Percentiles rank a stretch among this genome's conserved stretches.
These are phyloP conservation scores for Diplodus puntazzo DNA, from an alignment of 2,797 vertebrate species.

Conservation along the genomic window DNA sequence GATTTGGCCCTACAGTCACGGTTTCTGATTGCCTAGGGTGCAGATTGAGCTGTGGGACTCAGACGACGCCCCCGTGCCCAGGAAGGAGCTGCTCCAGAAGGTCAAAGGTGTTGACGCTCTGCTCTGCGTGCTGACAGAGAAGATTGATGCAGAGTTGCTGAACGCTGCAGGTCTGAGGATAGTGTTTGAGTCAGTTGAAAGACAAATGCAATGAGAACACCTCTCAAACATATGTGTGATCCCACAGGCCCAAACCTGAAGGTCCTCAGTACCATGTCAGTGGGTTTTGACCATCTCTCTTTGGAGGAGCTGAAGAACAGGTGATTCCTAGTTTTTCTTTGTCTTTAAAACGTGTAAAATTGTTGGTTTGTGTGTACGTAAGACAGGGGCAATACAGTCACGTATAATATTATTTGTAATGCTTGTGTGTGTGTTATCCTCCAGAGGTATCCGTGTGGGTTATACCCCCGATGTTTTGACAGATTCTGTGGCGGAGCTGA, in stretches of 20 bases:
- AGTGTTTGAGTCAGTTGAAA: background rate
- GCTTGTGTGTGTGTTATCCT: conserved; percentile 21
- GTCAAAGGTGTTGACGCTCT: conserved; percentile 83
- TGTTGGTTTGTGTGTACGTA: background rate
- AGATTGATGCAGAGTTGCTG: conserved; percentile 84
- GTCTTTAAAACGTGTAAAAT: background rate
- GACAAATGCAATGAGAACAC: background rate
- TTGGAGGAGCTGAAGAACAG: conserved; percentile 84
- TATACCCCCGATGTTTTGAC: conserved; percentile 86
- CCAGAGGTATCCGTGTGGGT: conserved; percentile 87
- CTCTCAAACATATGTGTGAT: background rate
- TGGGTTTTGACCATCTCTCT: conserved; percentile 82
- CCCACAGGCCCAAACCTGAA: conserved; percentile 82
- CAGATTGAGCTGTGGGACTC: conserved; percentile 86
- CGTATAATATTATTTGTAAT: background rate
- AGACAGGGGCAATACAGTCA: background rate
- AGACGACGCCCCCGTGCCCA: conserved; percentile 81
- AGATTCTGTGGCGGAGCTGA: conserved; percentile 85
- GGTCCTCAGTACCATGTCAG: conserved; percentile 85
- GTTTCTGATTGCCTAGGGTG: conserved; percentile 74
- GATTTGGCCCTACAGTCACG: background rate
- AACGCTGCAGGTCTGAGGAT: conserved; percentile 82
- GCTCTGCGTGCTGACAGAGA: conserved; percentile 86
- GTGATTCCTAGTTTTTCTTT: conserved; percentile 47
- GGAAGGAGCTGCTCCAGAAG: conserved; percentile 82